Conservation (phyloP, 2,797 vertebrate genomes). For the Muraenolepis orangiensis region DNA sequence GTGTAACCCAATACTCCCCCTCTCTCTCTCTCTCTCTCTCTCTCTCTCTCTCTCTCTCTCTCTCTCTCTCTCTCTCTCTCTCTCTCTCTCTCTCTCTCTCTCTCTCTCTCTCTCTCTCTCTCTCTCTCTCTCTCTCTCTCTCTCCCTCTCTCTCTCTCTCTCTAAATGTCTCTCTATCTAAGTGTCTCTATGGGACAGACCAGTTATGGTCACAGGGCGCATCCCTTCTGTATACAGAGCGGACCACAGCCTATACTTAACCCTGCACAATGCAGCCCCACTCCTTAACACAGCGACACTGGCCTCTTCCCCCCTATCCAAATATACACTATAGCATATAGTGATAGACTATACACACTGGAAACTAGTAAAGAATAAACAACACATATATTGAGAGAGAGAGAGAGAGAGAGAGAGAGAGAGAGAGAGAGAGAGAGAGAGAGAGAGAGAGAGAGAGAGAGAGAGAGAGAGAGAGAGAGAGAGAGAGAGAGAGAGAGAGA, state of each 20-base stretch:
- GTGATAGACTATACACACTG: neutral
- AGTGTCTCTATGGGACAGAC: constrained; percentile 71
- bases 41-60: no score
- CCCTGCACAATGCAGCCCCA: constrained; percentile 22
- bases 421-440: no score
- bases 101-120: constrained; percentile 55
- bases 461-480: neutral
- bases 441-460: neutral
- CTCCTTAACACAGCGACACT: neutral
- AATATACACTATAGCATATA: neutral
- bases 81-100: neutral
- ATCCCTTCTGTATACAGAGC: constrained; percentile 58
- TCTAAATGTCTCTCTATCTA: constrained; percentile 77
- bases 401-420: no score
- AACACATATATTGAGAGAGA: neutral
- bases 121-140: constrained; percentile 73
- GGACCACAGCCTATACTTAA: constrained; percentile 37
- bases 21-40: neutral
- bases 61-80: no score
- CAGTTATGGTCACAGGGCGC: constrained; percentile 55
- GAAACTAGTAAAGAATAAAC: neutral
- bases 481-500: no score
- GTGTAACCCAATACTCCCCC: constrained; percentile 69
- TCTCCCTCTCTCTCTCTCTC: constrained; percentile 53
- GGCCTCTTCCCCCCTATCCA: neutral